Evolutionary conservation across 1,140 invertebrate species (phyloP), one percentile per base, ranked within the genome.

Genomic region (Macrobrachium nipponense): DNA sequence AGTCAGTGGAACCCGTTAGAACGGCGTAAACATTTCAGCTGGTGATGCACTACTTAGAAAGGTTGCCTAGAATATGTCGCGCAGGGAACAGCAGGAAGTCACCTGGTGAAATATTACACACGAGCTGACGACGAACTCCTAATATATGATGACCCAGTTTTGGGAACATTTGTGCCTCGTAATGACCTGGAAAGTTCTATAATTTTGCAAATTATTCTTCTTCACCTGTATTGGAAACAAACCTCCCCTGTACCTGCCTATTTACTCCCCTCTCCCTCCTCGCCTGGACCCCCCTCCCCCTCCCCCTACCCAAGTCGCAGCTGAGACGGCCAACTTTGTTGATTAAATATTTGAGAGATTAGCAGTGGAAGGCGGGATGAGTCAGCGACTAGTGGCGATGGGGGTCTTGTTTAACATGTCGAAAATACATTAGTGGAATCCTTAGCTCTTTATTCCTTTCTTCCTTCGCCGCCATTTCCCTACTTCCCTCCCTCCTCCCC

Each of bases 301-400:
- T 17, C 23, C 64, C 64, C 64, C 23, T 12, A 8, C 51, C 51
- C 51, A 8, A 51, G 12, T 51, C 51, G 51, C 51, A 51, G 61
- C 72, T 64, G 43, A 77, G 72, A 83, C 81, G 73, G 61, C 81
- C 73, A 64, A 83, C 81, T 82, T 62, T 83, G 81, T 83, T 83
- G 81, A 77, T 83, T 83, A 83, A 83, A 83, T 83, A 83, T 83
- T 83, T 83, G 81, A 83, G 81, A 83, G 81, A 83, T 83, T 83
- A 83, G 72, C 81, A 64, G 81, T 82, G 81, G 81, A 83, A 77
- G 81, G 59, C 70, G 58, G 61, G 68, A 70, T 83, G 81, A 83
- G 60, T 77, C 81, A 83, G 81, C 81, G 76, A 72, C 75, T 76
- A 64, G 81, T 83, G 77, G 68, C 72, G 72, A 83, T 77, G 81